Base-by-base conservation (phyloP, 2,888 invertebrate genomes). In the Heliconius ethilla region DNA sequence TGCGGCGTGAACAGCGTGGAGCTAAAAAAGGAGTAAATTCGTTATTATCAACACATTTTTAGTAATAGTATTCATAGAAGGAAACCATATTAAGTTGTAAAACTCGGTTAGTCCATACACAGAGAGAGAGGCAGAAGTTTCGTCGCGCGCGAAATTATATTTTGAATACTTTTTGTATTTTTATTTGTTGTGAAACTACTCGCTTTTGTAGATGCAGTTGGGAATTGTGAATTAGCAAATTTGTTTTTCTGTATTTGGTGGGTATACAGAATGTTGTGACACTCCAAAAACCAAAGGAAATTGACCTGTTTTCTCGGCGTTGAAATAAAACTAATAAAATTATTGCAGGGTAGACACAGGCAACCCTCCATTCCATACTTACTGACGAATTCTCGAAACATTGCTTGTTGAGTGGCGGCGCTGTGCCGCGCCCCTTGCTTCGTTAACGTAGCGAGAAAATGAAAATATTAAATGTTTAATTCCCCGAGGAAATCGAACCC, bases 131-230 rank as follows among this genome's bases (percentile, higher is more conserved):
- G 55, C 55, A 29, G 33, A 72, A 72, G 72, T 59, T 72, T 72
- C 13, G 72, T 59, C 55, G 72, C 72, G 72, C 72, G 72, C 59
- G 33, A 72, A 72, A 72, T 72, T 72, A 59, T 72, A 59, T 59
- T 72, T 72, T 72, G 33, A 72, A 59, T n/a, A 72, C 25, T 59
- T 72, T 37, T 59, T 72, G 72, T 72, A 33, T 15, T 55, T 59
- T 37, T 72, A 59, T 55, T 72, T 59, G 33, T 72, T 37, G 72
- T 1, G 72, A 59, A 33, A 72, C 33, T 59, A 15, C 25, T 72
- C 55, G 55, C 59, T 72, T 72, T 59, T 33, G 72, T 59, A 37
- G 59, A 59, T 25, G 59, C 33, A 55, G 33, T n/a, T 15, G 33
- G 59, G 25, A 72, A 59, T 59, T 59, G n/a, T 72, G 13, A 55